Percentiles rank a stretch among this genome's conserved stretches.
phyloP scores from a whole-genome alignment of 1,140 invertebrate genomes.

The Hyphantria cunea region DNA sequence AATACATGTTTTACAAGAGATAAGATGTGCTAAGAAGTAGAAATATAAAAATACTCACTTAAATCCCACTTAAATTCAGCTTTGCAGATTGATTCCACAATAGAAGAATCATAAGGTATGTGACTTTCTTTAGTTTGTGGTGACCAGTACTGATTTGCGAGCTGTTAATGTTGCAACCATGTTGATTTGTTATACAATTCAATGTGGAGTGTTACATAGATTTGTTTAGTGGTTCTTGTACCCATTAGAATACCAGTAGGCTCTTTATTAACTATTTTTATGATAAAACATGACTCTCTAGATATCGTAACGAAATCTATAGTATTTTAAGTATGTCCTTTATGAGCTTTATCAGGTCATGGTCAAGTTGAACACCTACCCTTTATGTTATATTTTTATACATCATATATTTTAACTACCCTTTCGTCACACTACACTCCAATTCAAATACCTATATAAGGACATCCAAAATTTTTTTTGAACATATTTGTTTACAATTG shows the following conservation, averaged over 20 bases:
- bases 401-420: no score
- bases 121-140: conserved; percentile 88
- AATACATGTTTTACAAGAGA: conserved; percentile 35
- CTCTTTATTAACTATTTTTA: conserved; percentile 35
- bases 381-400: no score
- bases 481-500: no score
- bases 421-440: no score
- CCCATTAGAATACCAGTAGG: conserved; percentile 63
- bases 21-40: conserved; percentile 25
- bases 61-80: conserved; percentile 89
- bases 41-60: conserved; percentile 78
- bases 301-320: neutral
- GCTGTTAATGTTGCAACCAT: conserved; percentile 82
- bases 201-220: conserved; percentile 71
- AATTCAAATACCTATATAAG: no score
- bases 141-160: conserved; percentile 95
- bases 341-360: no score
- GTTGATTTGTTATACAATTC: conserved; percentile 65
- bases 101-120: conserved; percentile 86
- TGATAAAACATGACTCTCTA: conserved; percentile 27
- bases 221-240: conserved; percentile 42
- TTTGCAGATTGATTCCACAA: conserved; percentile 91
- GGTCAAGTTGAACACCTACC: no score
- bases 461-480: no score
- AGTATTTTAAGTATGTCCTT: conserved; percentile 1